Evolutionary conservation across 2,888 invertebrate genomes (phyloP).

Genomic region (Erpobdella octoculata): DNA sequence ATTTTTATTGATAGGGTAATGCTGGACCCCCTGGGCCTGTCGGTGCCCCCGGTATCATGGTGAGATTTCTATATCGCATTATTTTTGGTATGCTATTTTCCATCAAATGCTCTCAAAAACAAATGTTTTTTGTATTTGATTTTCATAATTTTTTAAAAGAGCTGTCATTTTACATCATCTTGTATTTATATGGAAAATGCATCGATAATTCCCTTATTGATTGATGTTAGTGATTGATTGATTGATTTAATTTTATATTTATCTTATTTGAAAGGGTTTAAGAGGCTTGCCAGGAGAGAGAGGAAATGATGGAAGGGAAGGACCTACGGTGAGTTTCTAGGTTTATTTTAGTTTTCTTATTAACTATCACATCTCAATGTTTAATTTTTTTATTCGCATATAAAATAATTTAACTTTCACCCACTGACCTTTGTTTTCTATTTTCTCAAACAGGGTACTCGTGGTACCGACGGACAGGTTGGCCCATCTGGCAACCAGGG

Average conservation of each 20-base stretch:
- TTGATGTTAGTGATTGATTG: background rate
- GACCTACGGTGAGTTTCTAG: slow-evolving; percentile 21
- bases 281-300: slow-evolving; percentile 31
- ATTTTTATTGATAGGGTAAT: slow-evolving; percentile 54
- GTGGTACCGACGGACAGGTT: slow-evolving; percentile 31
- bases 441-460: slow-evolving; percentile 40
- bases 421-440: background rate
- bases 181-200: no score
- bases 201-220: no score
- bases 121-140: no score
- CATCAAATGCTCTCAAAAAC: no score
- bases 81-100: no score
- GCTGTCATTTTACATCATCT: no score
- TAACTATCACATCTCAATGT: background rate
- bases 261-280: slow-evolving; percentile 22
- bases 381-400: background rate
- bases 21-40: slow-evolving; percentile 22
- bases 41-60: slow-evolving; percentile 18
- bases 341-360: background rate
- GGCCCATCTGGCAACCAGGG: slow-evolving; percentile 25
- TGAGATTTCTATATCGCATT: slow-evolving; percentile 2
- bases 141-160: no score
- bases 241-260: background rate
- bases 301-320: slow-evolving; percentile 30
- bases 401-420: background rate